Evolutionary conservation across 2,113 vertebrate genomes (phyloP), one percentile per base, ranked within the genome.

Genomic region (Sinocyclocheilus anshuiensis): DNA sequence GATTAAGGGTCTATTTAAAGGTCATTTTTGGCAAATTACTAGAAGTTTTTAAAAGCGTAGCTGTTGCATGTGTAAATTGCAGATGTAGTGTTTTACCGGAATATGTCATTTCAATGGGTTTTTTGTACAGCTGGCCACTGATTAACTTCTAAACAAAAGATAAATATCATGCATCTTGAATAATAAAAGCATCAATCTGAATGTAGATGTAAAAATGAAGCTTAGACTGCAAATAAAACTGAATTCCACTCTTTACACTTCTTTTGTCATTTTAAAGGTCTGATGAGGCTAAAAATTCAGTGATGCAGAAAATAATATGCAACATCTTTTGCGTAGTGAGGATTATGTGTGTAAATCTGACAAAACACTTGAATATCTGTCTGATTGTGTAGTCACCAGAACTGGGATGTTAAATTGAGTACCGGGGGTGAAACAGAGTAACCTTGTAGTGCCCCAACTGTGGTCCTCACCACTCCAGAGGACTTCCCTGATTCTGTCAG

Each of bases 401-500:
- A 81, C 5, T 15, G 20, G 2, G 11, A 18, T 45, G 33, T 22
- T 48, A 45, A 48, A 65, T 48, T 65, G 42, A 75, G 55, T 39
- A 80, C 29, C 29, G 0, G 50, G 24, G 53, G 18, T 61, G 76
- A 76, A 24, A 20, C 75, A 39, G 84, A 20, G 48, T 79, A 86
- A 72, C 63, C 6, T 7, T 45, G 42, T 42, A 39, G 2, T 22
- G 45, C 26, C 42, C 59, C 39, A 80, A 75, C 78, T 48, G 53
- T 78, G 18, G 48, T 39, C 55, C 77, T 55, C 16, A 74, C 39
- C n/a, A 53, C 33, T 81, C 53, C 55, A 63, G 42, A 61, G 39
- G 39, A 50, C 84, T 86, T 42, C 61, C 61, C 65, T 75, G 57
- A 65, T 85, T 79, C 71, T 76, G 57, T 84, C 63, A 81, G 26